Conservation (phyloP, 1,140 invertebrate genomes). For the Pogonomyrmex californicus region DNA sequence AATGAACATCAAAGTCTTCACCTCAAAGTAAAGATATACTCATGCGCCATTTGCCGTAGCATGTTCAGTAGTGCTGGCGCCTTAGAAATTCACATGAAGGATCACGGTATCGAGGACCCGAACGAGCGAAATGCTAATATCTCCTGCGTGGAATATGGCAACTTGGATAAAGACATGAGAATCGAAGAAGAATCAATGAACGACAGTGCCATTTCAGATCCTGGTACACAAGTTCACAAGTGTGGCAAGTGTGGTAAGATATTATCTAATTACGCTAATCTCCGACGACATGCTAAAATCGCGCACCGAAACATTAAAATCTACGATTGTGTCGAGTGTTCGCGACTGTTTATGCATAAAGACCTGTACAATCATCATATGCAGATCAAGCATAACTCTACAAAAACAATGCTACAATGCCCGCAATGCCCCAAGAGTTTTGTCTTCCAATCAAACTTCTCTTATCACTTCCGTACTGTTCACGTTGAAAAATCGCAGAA, state of each 20-base stretch:
- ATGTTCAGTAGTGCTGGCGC: conserved; percentile 89
- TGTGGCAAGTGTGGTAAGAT: conserved; percentile 88
- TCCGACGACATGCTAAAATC: conserved; percentile 87
- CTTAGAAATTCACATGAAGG: conserved; percentile 88
- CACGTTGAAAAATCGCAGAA: conserved; percentile 78
- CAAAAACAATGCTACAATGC: conserved; percentile 74
- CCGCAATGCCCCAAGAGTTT: conserved; percentile 81
- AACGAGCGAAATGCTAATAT: conserved; percentile 79
- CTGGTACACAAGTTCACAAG: conserved; percentile 82
- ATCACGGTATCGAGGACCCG: conserved; percentile 83
- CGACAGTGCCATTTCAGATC: conserved; percentile 72
- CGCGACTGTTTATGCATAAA: conserved; percentile 77
- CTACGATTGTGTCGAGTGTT: conserved; percentile 85
- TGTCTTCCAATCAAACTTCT: conserved; percentile 78
- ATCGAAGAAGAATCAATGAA: conserved; percentile 59
- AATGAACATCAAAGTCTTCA: conserved; percentile 90
- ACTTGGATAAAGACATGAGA: conserved; percentile 24
- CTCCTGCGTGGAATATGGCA: conserved; percentile 75
- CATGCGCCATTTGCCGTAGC: conserved; percentile 88
- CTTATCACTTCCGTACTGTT: conserved; percentile 78
- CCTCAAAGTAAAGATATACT: conserved; percentile 90
- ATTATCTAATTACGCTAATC: conserved; percentile 85
- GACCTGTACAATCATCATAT: conserved; percentile 73
- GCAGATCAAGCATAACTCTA: conserved; percentile 60
- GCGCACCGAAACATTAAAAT: conserved; percentile 85